Conservation (phyloP, 2,113 vertebrate genomes). For the Arizona elegans region DNA sequence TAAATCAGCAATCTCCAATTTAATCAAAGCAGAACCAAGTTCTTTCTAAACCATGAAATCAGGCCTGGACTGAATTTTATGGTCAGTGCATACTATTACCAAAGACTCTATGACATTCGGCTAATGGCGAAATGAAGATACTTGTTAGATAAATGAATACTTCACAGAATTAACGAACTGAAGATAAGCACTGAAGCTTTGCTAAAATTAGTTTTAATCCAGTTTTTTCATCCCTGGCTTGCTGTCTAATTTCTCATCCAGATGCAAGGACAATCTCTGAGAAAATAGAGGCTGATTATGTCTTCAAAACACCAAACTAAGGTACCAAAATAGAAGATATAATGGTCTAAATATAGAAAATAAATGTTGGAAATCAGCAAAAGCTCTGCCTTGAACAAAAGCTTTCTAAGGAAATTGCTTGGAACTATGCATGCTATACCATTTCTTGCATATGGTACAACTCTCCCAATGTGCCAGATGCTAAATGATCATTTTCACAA, state of each 20-base stretch:
- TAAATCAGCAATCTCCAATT: neutral
- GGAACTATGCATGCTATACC: slow-evolving; percentile 56
- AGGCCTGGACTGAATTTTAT: neutral
- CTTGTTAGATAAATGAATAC: slow-evolving; percentile 48
- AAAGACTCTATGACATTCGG: neutral
- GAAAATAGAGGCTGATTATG: slow-evolving; percentile 66
- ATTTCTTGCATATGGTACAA: slow-evolving; percentile 54
- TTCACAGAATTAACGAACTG: slow-evolving; percentile 40
- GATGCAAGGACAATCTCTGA: slow-evolving; percentile 54
- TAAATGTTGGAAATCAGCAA: slow-evolving; percentile 65
- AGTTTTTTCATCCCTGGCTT: neutral
- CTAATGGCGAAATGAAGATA: slow-evolving; percentile 29
- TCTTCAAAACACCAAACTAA: slow-evolving; percentile 67
- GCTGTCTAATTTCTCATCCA: slow-evolving; percentile 42
- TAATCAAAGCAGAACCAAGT: neutral
- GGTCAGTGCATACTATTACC: neutral
- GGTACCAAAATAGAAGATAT: slow-evolving; percentile 67
- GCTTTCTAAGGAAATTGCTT: slow-evolving; percentile 56
- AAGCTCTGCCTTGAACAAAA: slow-evolving; percentile 63
- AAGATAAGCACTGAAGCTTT: slow-evolving; percentile 32
- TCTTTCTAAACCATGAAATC: neutral
- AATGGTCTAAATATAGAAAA: slow-evolving; percentile 69
- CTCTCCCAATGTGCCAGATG: slow-evolving; percentile 56
- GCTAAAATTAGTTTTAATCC: slow-evolving; percentile 39
- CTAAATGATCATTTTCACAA: slow-evolving; percentile 49